Base-by-base conservation (phyloP, 2,113 vertebrate species). In the Cyanoderma ruficeps region DNA sequence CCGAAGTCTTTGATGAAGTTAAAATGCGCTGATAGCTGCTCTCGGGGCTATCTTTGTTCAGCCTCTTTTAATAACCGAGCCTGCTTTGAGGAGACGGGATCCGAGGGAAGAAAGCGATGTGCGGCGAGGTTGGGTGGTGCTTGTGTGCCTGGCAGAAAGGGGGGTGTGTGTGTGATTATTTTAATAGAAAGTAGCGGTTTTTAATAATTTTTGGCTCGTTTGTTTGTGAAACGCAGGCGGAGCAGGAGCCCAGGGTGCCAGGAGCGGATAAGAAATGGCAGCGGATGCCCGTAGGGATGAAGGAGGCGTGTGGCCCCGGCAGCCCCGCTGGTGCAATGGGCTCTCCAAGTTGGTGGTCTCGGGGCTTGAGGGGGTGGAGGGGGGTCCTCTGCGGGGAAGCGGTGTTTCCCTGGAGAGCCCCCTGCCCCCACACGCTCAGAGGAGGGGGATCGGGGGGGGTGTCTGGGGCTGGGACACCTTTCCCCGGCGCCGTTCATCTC, bases 1-100 rank as follows among this genome's bases (percentile, higher is more conserved):
- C 65, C 65, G 74, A 83, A 90, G 85, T 96, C 97, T 98, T 98
- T 98, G 97, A 98, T 98, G 97, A 96, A 83, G 94, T 96, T 95
- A 87, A 96, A 88, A 91, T 77, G 86, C 91, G 75, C 96, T 92
- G 95, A 95, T 94, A 91, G 94, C 94, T 24, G 91, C 82, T 97
- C 80, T 94, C 77, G 89, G 91, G 74, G 90, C 96, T 94, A 96
- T 91, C 91, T 96, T 96, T 95, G 93, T 92, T 93, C 95, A 86
- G 91, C 41, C 90, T 83, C 84, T 88, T 93, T 96, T 95, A 94
- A 97, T 95, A 89, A 83, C 82, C 37, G 79, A 92, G 90, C 69
- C 86, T 47, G 86, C 95, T 96, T 95, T 96, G 70, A 96, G 92
- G 67, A 49, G 81, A 87, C 21, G 59, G 91, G 77, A 85, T 82